Evolutionary conservation across 1,140 invertebrate species (phyloP).

Genomic region (Aphis gossypii): DNA sequence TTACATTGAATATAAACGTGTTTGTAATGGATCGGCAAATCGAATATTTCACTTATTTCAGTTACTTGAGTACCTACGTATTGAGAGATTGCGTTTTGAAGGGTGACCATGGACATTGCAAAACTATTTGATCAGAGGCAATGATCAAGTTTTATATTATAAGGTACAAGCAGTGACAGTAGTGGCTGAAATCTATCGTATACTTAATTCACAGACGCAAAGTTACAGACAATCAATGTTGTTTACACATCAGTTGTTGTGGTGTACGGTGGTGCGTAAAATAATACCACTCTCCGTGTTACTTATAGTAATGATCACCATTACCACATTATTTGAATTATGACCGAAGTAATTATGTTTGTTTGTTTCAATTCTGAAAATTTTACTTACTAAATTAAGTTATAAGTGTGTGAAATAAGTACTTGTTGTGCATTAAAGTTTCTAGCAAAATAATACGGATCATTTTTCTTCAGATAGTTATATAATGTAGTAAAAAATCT

Average conservation of each 20-base stretch:
- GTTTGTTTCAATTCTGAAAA: no score
- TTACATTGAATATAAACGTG: not conserved
- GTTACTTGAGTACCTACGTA: not conserved
- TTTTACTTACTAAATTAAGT: no score
- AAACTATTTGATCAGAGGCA: not conserved
- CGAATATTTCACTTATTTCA: not conserved
- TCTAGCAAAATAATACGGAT: no score
- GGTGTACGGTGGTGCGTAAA: no score
- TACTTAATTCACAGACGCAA: not conserved
- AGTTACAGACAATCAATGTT: not conserved
- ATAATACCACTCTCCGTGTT: no score
- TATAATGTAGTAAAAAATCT: not conserved
- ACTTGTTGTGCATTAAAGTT: no score
- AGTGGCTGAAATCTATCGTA: not conserved
- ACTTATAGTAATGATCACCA: no score
- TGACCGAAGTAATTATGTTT: no score
- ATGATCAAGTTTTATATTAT: not conserved
- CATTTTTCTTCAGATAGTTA: no score
- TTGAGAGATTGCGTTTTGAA: not conserved
- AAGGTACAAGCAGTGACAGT: not conserved
- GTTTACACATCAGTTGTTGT: not conserved
- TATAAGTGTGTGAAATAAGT: no score
- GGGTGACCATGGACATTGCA: not conserved
- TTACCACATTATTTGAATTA: no score
- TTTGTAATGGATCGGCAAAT: slow-evolving; percentile 8